phyloP scores from a whole-genome alignment of 1,140 invertebrate species.

The Eufriesea mexicana region DNA sequence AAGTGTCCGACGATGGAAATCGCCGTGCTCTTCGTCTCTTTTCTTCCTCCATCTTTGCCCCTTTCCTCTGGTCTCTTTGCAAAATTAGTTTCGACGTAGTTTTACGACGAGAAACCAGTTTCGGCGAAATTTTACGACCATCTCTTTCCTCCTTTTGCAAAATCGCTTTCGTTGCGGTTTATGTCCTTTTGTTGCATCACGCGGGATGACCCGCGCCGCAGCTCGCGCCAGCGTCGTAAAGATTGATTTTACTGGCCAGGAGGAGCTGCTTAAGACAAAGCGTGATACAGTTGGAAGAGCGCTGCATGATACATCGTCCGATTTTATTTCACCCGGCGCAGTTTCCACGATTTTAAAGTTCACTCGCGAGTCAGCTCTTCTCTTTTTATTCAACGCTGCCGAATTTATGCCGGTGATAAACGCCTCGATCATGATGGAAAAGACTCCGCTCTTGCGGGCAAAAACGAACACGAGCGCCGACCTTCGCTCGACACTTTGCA shows the following conservation, averaged over 20 bases:
- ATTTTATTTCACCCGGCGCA: constrained; percentile 15
- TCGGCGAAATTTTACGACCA: constrained; percentile 3
- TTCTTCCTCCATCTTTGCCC: no score
- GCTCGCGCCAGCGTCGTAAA: constrained; percentile 1
- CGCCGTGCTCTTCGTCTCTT: no score
- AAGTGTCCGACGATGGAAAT: background rate
- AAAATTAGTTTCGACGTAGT: background rate
- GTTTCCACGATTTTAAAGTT: constrained; percentile 14
- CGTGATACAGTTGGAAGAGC: constrained; percentile 18
- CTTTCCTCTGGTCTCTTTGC: background rate
- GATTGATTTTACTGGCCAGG: constrained; percentile 20
- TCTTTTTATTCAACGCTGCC: background rate
- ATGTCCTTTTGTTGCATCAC: constrained; percentile 14
- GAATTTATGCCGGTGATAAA: constrained; percentile 27
- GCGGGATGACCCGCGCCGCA: background rate
- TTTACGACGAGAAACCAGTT: constrained; percentile 15
- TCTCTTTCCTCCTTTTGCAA: background rate
- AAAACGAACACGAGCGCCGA: background rate
- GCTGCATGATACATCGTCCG: background rate
- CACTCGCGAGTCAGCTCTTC: background rate
- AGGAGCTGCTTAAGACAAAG: background rate
- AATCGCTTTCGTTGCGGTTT: constrained; percentile 2
- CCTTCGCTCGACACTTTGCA: background rate
- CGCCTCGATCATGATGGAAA: background rate
- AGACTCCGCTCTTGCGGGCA: background rate